Percentiles rank a stretch among this genome's conserved stretches.
phyloP scores from a whole-genome alignment of 2,888 invertebrate genomes.

The Zaprionus lineosus region DNA sequence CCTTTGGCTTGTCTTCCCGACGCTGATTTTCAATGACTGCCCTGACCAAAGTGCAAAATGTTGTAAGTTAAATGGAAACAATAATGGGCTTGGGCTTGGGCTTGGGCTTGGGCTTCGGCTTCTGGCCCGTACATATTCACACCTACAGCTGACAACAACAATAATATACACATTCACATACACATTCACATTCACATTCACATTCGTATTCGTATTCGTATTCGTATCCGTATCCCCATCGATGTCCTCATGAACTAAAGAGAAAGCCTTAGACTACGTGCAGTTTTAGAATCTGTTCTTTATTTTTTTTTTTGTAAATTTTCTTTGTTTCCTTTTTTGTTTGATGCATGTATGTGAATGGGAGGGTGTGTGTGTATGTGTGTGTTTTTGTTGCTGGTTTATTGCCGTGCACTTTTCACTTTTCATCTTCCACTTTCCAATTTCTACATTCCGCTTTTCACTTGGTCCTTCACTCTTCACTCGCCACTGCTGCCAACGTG shows the following conservation, averaged over 20 bases:
- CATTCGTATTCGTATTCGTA: background rate
- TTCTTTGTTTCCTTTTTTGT: slow-evolving; percentile 18
- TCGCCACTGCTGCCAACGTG: slow-evolving; percentile 44
- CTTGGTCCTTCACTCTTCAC: slow-evolving; percentile 22
- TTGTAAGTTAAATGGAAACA: slow-evolving; percentile 80
- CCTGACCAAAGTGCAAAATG: slow-evolving; percentile 80
- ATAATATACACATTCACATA: background rate
- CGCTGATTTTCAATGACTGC: slow-evolving; percentile 46
- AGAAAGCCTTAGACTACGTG: slow-evolving; percentile 19
- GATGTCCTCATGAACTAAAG: slow-evolving; percentile 12
- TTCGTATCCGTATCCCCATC: slow-evolving; percentile 7
- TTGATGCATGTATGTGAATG: too few relatives aligned
- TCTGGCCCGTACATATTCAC: slow-evolving; percentile 15
- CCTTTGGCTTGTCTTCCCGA: slow-evolving; percentile 39
- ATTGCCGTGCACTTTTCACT: slow-evolving; percentile 66
- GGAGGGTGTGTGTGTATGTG: too few relatives aligned
- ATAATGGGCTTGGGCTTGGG: slow-evolving; percentile 74
- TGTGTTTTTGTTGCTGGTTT: slow-evolving; percentile 44
- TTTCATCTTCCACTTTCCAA: slow-evolving; percentile 25
- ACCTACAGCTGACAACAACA: slow-evolving; percentile 11
- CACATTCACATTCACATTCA: background rate
- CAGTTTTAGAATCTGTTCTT: slow-evolving; percentile 26
- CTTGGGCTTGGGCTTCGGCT: background rate
- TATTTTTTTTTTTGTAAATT: slow-evolving; percentile 37
- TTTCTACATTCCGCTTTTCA: slow-evolving; percentile 20